phyloP scores from a whole-genome alignment of 2,797 vertebrate species.

The Myotis findleyi region DNA sequence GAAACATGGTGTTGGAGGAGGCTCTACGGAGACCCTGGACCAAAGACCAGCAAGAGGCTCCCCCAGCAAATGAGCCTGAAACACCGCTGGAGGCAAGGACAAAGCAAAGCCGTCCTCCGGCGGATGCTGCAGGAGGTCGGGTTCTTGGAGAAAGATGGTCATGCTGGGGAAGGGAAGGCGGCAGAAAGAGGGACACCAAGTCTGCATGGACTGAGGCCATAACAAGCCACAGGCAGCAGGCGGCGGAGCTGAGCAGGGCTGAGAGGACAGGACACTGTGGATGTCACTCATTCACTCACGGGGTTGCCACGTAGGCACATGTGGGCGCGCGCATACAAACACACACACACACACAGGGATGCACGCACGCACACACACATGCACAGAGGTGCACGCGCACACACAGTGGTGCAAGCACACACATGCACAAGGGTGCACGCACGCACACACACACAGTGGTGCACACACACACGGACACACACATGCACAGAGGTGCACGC shows the following conservation, averaged over 20 bases:
- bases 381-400: too few relatives aligned
- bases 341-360: too few relatives aligned
- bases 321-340: rapidly evolving
- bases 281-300: not conserved
- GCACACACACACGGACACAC: too few relatives aligned
- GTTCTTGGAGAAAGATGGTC: not conserved
- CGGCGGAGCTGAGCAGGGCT: not conserved
- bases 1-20: not conserved
- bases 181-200: not conserved
- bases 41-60: rapidly evolving
- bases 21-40: not conserved
- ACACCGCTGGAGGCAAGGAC: not conserved
- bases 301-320: not conserved
- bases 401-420: rapidly evolving
- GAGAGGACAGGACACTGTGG: not conserved
- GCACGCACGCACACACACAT: too few relatives aligned
- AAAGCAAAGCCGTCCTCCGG: too few relatives aligned
- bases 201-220: rapidly evolving
- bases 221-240: not conserved
- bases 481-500: too few relatives aligned
- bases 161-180: not conserved
- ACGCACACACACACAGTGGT: rapidly evolving
- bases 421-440: too few relatives aligned
- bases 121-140: rapidly evolving
- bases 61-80: not conserved